Percentiles rank a stretch among this genome's conserved stretches.
phyloP scores from a whole-genome alignment of 2,888 invertebrate genomes.

The Halictus ligatus region DNA sequence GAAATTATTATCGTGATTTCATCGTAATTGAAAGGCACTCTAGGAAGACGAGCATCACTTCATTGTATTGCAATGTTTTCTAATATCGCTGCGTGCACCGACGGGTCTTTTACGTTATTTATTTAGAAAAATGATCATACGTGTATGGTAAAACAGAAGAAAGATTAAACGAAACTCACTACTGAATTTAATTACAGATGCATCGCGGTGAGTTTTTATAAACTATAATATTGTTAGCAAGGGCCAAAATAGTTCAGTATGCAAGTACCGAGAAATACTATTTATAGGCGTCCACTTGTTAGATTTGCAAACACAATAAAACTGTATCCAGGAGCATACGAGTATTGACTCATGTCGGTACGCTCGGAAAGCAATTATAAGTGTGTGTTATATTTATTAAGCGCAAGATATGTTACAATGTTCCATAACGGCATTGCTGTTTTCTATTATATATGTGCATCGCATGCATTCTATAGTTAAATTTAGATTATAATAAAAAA shows the following conservation, averaged over 20 bases:
- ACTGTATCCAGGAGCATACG: background rate
- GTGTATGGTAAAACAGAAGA: slow-evolving; percentile 59
- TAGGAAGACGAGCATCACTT: slow-evolving; percentile 29
- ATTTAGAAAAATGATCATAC: slow-evolving; percentile 38
- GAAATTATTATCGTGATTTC: slow-evolving; percentile 32
- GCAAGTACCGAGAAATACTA: slow-evolving; percentile 31
- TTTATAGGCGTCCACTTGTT: slow-evolving; percentile 46
- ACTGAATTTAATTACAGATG: slow-evolving; percentile 75
- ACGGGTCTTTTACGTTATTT: slow-evolving; percentile 38
- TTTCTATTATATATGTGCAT: slow-evolving; percentile 45
- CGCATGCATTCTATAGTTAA: slow-evolving; percentile 72
- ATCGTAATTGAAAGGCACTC: slow-evolving; percentile 38
- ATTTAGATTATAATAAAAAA: slow-evolving; percentile 66
- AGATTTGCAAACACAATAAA: slow-evolving; percentile 45
- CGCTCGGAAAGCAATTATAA: slow-evolving; percentile 28
- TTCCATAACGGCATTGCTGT: slow-evolving; percentile 28
- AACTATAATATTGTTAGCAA: slow-evolving; percentile 43
- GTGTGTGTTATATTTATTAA: slow-evolving; percentile 39
- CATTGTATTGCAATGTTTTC: slow-evolving; percentile 32
- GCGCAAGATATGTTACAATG: slow-evolving; percentile 27
- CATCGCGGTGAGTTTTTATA: slow-evolving; percentile 48
- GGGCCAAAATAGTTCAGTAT: slow-evolving; percentile 25
- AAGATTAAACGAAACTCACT: slow-evolving; percentile 63
- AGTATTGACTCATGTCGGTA: slow-evolving; percentile 9
- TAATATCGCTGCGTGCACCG: slow-evolving; percentile 23